A percentile compares a stretch with the other conserved stretches of the same genome.
phyloP scores from a whole-genome alignment of 2,113 vertebrate genomes.

The Carlito syrichta region DNA sequence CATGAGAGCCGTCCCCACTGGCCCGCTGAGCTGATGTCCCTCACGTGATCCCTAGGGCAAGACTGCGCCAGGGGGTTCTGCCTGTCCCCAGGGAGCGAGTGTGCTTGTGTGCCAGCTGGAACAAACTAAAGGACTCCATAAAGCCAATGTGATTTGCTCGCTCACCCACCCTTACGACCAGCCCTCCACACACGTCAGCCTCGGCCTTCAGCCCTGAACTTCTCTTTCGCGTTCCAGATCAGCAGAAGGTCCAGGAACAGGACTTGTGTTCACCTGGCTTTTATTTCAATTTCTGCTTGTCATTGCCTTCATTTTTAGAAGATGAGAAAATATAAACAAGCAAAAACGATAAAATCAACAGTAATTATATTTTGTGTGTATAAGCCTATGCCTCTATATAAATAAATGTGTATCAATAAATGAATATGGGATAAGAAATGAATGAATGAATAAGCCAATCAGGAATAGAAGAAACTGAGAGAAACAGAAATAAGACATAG shows the following conservation, averaged over 20 bases:
- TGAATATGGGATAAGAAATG: not conserved
- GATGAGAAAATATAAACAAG: not conserved
- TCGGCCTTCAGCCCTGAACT: too few relatives aligned
- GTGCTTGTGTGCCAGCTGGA: not conserved
- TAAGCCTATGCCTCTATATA: not conserved
- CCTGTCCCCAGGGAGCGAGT: not conserved
- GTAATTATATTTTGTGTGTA: not conserved
- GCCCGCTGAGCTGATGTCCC: not conserved
- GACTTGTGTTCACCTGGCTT: not conserved
- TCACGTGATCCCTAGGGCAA: not conserved
- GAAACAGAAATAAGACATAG: too few relatives aligned
- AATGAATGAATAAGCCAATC: not conserved
- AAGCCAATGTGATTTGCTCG: not conserved
- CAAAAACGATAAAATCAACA: not conserved
- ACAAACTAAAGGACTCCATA: not conserved
- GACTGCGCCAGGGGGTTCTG: not conserved
- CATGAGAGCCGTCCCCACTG: not conserved
- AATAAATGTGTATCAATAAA: not conserved
- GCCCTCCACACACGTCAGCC: not conserved
- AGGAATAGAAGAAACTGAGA: too few relatives aligned
- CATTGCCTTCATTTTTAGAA: not conserved
- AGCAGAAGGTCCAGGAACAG: not conserved
- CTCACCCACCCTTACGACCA: not conserved
- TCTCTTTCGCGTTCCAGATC: not conserved
- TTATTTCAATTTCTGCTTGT: not conserved